phyloP scores from a whole-genome alignment of 2,888 invertebrate genomes.

The Helobdella robusta region DNA sequence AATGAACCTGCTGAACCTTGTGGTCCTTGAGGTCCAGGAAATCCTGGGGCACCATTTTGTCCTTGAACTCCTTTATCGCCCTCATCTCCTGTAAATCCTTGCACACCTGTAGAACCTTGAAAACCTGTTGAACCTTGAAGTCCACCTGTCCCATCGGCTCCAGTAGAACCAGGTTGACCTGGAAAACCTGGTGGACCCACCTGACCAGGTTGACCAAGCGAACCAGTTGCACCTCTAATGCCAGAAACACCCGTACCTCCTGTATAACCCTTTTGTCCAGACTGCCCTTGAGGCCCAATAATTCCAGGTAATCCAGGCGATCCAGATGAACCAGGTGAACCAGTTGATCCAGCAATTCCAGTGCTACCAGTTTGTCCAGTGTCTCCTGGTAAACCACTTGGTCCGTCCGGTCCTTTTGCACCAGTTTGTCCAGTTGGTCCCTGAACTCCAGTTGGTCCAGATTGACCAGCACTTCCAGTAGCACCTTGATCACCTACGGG shows the following conservation, averaged over 20 bases:
- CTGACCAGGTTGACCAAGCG: constrained; percentile 36
- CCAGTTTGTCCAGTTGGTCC: constrained; percentile 9
- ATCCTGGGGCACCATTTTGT: constrained; percentile 8
- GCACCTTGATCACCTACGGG: background rate
- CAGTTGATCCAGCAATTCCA: constrained; percentile 23
- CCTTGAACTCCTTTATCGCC: constrained; percentile 15
- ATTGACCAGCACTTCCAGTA: background rate
- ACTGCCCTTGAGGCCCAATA: constrained; percentile 20
- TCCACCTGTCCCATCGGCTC: background rate
- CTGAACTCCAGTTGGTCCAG: background rate
- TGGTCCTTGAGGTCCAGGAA: constrained; percentile 8
- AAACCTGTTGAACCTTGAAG: background rate
- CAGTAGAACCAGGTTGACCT: background rate
- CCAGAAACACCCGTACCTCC: constrained; percentile 26
- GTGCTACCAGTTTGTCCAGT: constrained; percentile 21
- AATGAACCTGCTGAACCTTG: constrained; percentile 16
- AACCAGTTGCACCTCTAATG: constrained; percentile 15
- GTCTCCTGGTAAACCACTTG: too few species aligned
- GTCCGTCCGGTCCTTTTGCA: background rate
- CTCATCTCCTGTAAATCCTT: constrained; percentile 12
- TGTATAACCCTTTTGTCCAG: background rate
- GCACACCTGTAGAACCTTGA: background rate
- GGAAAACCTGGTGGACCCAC: constrained; percentile 35
- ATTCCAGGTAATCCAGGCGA: constrained; percentile 23
- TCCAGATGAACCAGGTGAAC: constrained; percentile 39